A percentile compares a stretch with the other conserved stretches of the same genome.
These are phyloP conservation scores for Drosophila seguyi DNA, from an alignment of 1,140 invertebrate species.

Conservation along the genomic window DNA sequence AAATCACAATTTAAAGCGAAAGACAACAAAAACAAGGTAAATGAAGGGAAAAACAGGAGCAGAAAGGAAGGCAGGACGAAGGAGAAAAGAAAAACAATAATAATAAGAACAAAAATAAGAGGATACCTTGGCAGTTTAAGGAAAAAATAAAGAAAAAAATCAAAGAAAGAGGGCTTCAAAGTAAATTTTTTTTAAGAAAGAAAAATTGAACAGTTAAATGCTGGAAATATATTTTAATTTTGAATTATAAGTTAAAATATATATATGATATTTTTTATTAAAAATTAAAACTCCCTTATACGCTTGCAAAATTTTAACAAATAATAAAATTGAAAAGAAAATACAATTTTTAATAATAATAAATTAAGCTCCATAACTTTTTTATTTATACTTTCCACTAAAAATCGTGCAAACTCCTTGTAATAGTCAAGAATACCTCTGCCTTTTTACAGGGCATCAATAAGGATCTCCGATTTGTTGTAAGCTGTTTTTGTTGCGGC, in stretches of 20 bases:
- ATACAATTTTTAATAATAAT: no score
- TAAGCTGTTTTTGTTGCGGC: conserved; percentile 68
- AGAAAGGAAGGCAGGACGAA: neutral
- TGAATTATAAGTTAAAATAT: neutral
- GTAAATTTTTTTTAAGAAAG: neutral
- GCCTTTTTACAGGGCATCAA: neutral
- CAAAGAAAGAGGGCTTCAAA: neutral
- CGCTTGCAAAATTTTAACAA: no score
- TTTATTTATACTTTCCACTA: no score
- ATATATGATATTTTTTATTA: no score
- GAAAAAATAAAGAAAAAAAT: neutral
- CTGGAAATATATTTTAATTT: neutral
- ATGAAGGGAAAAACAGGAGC: conserved; percentile 9
- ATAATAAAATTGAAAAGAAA: no score
- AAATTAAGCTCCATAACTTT: no score
- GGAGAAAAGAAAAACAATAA: conserved; percentile 17
- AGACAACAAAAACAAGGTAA: conserved; percentile 22
- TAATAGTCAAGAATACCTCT: neutral
- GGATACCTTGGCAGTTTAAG: neutral
- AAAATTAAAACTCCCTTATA: no score
- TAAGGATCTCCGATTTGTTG: conserved; percentile 42
- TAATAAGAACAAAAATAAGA: conserved; percentile 11
- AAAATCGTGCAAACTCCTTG: neutral
- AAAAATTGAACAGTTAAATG: neutral
- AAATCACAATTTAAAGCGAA: conserved; percentile 54